A percentile compares a stretch with the other conserved stretches of the same genome.
phyloP scores from a whole-genome alignment of 1,140 invertebrate genomes.

The Pseudomyrmex gracilis region DNA sequence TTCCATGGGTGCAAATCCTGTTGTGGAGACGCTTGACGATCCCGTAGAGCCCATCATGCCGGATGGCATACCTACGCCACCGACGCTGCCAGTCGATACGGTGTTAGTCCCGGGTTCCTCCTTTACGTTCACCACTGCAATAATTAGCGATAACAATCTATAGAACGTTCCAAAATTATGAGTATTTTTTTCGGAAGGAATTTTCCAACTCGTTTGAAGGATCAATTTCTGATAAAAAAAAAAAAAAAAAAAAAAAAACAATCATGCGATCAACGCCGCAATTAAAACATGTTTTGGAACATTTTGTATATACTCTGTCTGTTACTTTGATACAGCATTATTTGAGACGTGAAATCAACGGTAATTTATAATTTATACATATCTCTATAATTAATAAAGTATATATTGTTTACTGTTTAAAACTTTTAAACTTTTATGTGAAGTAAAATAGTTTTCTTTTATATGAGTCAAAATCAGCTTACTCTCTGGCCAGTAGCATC shows the following conservation, averaged over 20 bases:
- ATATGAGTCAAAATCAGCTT: conserved; percentile 57
- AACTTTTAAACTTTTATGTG: not conserved
- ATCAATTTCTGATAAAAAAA: not conserved
- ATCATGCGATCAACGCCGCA: no score
- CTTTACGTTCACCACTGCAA: conserved; percentile 82
- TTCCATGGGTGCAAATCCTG: conserved; percentile 79
- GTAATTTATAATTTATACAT: no score
- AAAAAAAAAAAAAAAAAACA: no score
- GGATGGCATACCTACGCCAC: conserved; percentile 74
- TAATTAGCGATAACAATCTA: conserved; percentile 4
- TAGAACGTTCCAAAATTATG: not conserved
- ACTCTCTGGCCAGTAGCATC: conserved; percentile 82
- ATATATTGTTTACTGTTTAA: not conserved
- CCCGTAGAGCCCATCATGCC: conserved; percentile 78
- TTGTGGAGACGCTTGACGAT: conserved; percentile 79
- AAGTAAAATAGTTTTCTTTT: not conserved
- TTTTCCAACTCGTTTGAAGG: not conserved
- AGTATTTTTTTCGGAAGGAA: not conserved
- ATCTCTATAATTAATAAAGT: no score
- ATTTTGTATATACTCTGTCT: no score
- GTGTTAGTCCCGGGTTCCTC: conserved; percentile 81
- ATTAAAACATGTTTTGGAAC: no score
- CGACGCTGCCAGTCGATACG: conserved; percentile 74
- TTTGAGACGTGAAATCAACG: no score
- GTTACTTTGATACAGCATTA: no score